phyloP scores from a whole-genome alignment of 2,113 vertebrate genomes.

The Uria aalge region DNA sequence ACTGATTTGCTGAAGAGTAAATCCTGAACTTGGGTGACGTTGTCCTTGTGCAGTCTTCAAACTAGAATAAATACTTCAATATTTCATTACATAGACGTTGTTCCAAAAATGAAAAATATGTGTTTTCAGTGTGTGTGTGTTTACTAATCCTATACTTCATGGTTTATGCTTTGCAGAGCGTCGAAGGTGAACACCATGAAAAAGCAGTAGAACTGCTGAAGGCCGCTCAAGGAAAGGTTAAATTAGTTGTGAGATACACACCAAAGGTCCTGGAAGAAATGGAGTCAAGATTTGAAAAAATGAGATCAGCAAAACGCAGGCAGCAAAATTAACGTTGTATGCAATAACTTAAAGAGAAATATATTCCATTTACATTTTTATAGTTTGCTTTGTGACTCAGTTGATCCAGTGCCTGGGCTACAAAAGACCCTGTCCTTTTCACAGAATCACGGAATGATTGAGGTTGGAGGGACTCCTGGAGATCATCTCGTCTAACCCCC shows the following conservation, averaged over 20 bases:
- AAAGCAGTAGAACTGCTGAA: conserved; percentile 97
- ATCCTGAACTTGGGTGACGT: background rate
- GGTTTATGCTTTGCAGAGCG: conserved; percentile 79
- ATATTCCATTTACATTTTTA: conserved; percentile 37
- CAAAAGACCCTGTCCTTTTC: background rate
- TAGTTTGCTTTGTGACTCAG: conserved; percentile 59
- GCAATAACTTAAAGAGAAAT: conserved; percentile 18
- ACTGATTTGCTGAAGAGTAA: background rate
- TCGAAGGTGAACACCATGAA: conserved; percentile 97
- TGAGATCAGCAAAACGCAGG: conserved; percentile 96
- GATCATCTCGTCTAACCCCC: background rate
- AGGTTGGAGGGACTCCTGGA: background rate
- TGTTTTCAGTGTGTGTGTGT: background rate
- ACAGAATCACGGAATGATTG: background rate
- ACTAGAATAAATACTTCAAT: background rate
- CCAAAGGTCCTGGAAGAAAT: conserved; percentile 96
- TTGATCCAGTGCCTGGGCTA: conserved; percentile 24
- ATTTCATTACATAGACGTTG: background rate
- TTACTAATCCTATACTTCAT: background rate
- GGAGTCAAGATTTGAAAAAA: conserved; percentile 98
- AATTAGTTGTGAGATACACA: conserved; percentile 94
- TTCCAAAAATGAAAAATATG: background rate
- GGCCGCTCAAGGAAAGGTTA: conserved; percentile 95
- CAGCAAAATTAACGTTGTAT: conserved; percentile 86
- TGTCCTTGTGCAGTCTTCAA: background rate